These are phyloP conservation scores for Montipora foliosa DNA, from an alignment of 64 coral and sea anemone genomes.

Conservation along the genomic window DNA sequence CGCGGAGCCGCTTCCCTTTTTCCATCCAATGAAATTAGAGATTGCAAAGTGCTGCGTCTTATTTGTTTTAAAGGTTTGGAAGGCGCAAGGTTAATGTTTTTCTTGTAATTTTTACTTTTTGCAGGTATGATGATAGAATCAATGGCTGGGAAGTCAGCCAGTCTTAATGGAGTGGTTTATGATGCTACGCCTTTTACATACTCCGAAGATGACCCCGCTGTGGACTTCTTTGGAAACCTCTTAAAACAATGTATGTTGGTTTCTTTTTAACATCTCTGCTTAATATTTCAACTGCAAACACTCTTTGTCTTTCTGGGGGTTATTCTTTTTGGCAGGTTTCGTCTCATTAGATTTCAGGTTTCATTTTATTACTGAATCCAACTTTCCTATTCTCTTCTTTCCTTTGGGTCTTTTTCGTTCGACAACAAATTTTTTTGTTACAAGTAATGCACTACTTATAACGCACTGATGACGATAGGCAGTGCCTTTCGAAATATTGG, in stretches of 20 bases:
- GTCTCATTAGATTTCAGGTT: no score
- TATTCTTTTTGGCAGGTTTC: no score
- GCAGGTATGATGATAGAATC: slow-evolving; percentile 99
- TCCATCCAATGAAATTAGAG: no score
- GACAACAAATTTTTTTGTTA: no score
- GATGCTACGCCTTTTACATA: slow-evolving; percentile 97
- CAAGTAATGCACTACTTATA: no score
- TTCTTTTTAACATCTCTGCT: not conserved
- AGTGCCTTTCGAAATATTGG: no score
- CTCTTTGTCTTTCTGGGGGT: no score
- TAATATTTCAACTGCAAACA: not conserved
- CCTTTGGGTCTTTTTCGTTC: no score
- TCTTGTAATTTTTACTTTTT: not conserved
- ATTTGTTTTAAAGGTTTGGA: not conserved
- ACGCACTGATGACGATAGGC: no score
- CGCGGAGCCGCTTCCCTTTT: slow-evolving; percentile 40
- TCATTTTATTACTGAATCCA: no score
- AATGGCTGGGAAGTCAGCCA: slow-evolving; percentile 95
- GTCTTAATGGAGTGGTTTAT: slow-evolving; percentile 87
- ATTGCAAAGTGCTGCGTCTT: no score
- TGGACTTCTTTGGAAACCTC: slow-evolving; percentile 94
- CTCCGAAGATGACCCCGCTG: slow-evolving; percentile 95
- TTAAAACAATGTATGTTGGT: slow-evolving; percentile 74
- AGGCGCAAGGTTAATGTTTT: not conserved
- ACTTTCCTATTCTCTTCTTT: no score